A percentile compares a stretch with the other conserved stretches of the same genome.
Evolutionary conservation across 1,140 invertebrate species (phyloP).

Genomic region (Drosophila eugracilis): DNA sequence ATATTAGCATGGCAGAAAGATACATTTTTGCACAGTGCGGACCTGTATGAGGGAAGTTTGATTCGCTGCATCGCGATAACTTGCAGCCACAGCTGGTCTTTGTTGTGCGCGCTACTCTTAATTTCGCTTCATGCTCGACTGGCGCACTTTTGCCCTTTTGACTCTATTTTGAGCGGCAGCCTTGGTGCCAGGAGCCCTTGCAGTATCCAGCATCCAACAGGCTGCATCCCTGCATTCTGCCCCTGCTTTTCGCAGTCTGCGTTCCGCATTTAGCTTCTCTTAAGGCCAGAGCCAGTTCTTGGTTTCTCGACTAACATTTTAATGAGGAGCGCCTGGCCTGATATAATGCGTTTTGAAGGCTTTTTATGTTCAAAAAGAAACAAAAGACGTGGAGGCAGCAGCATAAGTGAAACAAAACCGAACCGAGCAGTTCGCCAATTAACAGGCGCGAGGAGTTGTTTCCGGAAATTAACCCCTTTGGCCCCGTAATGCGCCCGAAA

Average conservation of each 20-base stretch:
- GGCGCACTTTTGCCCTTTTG: slow-evolving; percentile 16
- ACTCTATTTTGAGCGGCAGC: slow-evolving; percentile 34
- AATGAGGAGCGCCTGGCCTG: slow-evolving; percentile 37
- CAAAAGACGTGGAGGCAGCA: slow-evolving; percentile 22
- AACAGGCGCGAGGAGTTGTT: slow-evolving; percentile 6
- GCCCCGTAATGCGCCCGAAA: not conserved
- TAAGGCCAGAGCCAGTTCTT: slow-evolving; percentile 1
- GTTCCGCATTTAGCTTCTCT: not conserved
- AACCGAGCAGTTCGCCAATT: slow-evolving; percentile 10
- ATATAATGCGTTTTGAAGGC: slow-evolving; percentile 36
- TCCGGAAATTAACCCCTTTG: slow-evolving; percentile 2
- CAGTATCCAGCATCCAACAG: slow-evolving; percentile 3
- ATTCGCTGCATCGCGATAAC: slow-evolving; percentile 29
- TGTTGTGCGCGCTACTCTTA: slow-evolving; percentile 39
- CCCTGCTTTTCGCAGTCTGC: not conserved
- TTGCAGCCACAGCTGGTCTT: slow-evolving; percentile 20
- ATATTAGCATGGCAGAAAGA: no score
- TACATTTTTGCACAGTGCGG: not conserved
- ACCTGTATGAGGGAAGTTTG: slow-evolving; percentile 9
- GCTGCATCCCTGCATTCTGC: no score
- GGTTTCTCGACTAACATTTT: slow-evolving; percentile 31
- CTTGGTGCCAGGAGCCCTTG: slow-evolving; percentile 3
- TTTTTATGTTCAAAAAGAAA: slow-evolving; percentile 48
- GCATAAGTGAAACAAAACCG: slow-evolving; percentile 2
- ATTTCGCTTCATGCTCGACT: slow-evolving; percentile 49